These are phyloP conservation scores for Carassius carassius DNA, from an alignment of 2,113 vertebrate species.

Conservation along the genomic window DNA sequence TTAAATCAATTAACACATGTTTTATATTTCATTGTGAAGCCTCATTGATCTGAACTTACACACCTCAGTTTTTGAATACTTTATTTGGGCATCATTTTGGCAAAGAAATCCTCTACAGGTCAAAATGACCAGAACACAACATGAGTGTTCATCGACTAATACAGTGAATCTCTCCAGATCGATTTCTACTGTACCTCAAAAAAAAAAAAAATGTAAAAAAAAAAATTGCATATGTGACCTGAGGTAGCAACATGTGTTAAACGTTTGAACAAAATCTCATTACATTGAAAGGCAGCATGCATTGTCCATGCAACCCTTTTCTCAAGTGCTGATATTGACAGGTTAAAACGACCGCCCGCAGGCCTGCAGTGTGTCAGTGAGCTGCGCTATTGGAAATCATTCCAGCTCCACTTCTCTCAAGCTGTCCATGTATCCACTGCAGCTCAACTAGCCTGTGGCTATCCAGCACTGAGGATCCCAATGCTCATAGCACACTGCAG, in stretches of 20 bases:
- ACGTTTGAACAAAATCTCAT: constrained; percentile 21
- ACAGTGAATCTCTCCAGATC: neutral
- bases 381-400: constrained; percentile 73
- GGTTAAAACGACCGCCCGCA: constrained; percentile 59
- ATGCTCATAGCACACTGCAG: constrained; percentile 14
- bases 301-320: constrained; percentile 42
- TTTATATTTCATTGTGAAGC: neutral
- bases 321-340: constrained; percentile 55
- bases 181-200: neutral
- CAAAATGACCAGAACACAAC: neutral
- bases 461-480: constrained; percentile 45
- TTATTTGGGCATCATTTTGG: neutral
- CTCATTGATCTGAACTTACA: neutral
- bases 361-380: constrained; percentile 57
- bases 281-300: neutral
- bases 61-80: too few relatives aligned
- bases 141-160: neutral
- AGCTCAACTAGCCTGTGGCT: constrained; percentile 55
- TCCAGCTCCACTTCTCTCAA: constrained; percentile 63
- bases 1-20: too few relatives aligned
- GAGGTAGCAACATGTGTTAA: neutral
- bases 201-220: neutral
- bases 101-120: neutral
- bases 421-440: constrained; percentile 60
- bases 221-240: neutral